These are phyloP conservation scores for Toxonevra muliebris DNA, from an alignment of 2,888 invertebrate species.

Conservation along the genomic window DNA sequence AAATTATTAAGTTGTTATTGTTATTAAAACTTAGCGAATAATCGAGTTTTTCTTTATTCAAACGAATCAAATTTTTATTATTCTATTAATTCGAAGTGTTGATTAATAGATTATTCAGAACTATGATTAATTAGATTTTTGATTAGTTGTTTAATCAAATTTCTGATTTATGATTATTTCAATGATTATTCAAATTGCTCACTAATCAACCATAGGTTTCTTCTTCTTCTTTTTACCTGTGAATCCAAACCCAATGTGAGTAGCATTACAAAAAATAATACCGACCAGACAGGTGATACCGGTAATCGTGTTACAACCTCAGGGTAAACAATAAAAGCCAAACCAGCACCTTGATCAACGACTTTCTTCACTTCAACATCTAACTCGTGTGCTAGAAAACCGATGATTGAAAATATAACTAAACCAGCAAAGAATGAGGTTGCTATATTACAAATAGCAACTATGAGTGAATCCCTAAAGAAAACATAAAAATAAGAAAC, in stretches of 20 bases:
- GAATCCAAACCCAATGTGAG: conserved; percentile 79
- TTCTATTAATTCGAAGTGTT: too few relatives aligned
- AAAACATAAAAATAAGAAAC: not conserved
- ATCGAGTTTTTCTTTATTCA: too few relatives aligned
- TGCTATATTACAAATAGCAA: conserved; percentile 78
- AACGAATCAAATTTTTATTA: too few relatives aligned
- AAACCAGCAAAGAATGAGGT: conserved; percentile 85
- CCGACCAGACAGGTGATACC: conserved; percentile 82
- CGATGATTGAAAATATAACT: conserved; percentile 84
- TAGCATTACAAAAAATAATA: conserved; percentile 83
- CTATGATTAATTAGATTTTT: too few relatives aligned
- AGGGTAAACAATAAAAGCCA: conserved; percentile 88
- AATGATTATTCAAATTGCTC: too few relatives aligned
- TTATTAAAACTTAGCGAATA: too few relatives aligned
- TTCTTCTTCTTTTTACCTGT: conserved; percentile 64
- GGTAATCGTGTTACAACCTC: conserved; percentile 83
- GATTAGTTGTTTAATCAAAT: too few relatives aligned
- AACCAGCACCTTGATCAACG: conserved; percentile 79
- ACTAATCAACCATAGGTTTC: not conserved
- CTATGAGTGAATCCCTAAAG: conserved; percentile 77
- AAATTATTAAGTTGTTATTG: not conserved
- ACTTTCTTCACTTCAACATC: conserved; percentile 76
- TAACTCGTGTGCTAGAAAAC: conserved; percentile 81
- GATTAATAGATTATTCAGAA: too few relatives aligned
- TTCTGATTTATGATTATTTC: too few relatives aligned